These are phyloP conservation scores for Linnaemya tessellans DNA, from an alignment of 2,888 invertebrate genomes.

Conservation along the genomic window DNA sequence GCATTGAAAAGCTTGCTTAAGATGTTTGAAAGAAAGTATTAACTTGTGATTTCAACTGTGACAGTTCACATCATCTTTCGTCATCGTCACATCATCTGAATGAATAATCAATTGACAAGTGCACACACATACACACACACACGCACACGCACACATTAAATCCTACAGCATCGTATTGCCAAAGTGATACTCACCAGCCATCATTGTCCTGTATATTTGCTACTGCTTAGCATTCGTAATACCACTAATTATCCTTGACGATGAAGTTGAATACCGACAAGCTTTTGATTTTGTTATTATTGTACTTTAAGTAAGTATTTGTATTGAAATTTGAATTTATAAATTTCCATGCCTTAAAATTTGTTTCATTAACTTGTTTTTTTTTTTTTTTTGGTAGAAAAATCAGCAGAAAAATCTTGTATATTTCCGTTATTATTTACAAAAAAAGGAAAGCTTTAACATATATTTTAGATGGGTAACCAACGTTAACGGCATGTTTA, in stretches of 20 bases:
- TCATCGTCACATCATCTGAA: slow-evolving; percentile 52
- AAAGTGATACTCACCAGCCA: slow-evolving; percentile 14
- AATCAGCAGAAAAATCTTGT: slow-evolving; percentile 55
- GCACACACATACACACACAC: not conserved
- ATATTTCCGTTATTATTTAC: slow-evolving; percentile 63
- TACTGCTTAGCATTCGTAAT: slow-evolving; percentile 79
- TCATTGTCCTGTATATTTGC: slow-evolving; percentile 68
- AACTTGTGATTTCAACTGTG: slow-evolving; percentile 83
- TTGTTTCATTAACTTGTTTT: slow-evolving; percentile 63
- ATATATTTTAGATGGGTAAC: slow-evolving; percentile 56
- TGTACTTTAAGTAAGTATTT: slow-evolving; percentile 31
- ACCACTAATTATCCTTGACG: slow-evolving; percentile 80
- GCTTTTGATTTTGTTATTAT: slow-evolving; percentile 57
- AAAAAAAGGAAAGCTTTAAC: slow-evolving; percentile 42
- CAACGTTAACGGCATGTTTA: slow-evolving; percentile 34
- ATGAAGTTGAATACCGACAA: slow-evolving; percentile 66
- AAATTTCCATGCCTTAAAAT: slow-evolving; percentile 34
- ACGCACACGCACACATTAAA: not conserved
- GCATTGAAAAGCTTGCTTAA: slow-evolving; percentile 62
- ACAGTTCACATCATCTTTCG: slow-evolving; percentile 78
- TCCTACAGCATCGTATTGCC: not conserved
- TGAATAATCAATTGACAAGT: slow-evolving; percentile 43
- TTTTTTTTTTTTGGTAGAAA: slow-evolving; percentile 37
- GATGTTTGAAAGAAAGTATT: slow-evolving; percentile 74
- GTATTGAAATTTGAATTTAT: slow-evolving; percentile 46